phyloP scores from a whole-genome alignment of 1,140 invertebrate species.

The Camponotus vicinus region DNA sequence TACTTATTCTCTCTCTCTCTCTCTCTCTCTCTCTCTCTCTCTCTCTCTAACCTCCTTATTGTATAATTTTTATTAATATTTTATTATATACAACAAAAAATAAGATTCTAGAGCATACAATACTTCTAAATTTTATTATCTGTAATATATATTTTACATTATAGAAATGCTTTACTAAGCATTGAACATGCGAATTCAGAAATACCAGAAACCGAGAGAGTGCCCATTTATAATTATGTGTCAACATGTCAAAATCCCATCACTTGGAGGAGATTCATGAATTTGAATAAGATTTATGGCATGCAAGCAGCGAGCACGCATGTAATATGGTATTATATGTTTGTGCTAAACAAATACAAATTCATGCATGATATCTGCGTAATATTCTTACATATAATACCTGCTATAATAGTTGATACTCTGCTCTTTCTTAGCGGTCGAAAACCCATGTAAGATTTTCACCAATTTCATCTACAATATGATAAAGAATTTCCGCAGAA shows the following conservation, averaged over 20 bases:
- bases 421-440: constrained; percentile 76
- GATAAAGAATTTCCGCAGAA: not conserved
- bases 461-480: not conserved
- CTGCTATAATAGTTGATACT: constrained; percentile 81
- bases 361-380: constrained; percentile 85
- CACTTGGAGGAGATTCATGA: constrained; percentile 87
- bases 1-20: not conserved
- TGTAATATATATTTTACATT: constrained; percentile 11
- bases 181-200: not conserved
- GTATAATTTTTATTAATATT: constrained; percentile 3
- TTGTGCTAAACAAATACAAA: constrained; percentile 84
- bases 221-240: constrained; percentile 87
- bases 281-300: constrained; percentile 82
- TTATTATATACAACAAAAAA: not conserved
- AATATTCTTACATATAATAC: constrained; percentile 83
- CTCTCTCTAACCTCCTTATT: not conserved
- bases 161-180: constrained; percentile 31
- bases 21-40: too few species aligned
- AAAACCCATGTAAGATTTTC: constrained; percentile 81
- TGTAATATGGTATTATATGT: constrained; percentile 87
- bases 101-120: not conserved
- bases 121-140: not conserved
- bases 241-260: constrained; percentile 87
- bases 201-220: constrained; percentile 8
- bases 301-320: constrained; percentile 80